Percentiles rank a stretch among this genome's conserved stretches.
These are phyloP conservation scores for Paramormyrops kingsleyae DNA, from an alignment of 2,113 vertebrate species.

Conservation along the genomic window DNA sequence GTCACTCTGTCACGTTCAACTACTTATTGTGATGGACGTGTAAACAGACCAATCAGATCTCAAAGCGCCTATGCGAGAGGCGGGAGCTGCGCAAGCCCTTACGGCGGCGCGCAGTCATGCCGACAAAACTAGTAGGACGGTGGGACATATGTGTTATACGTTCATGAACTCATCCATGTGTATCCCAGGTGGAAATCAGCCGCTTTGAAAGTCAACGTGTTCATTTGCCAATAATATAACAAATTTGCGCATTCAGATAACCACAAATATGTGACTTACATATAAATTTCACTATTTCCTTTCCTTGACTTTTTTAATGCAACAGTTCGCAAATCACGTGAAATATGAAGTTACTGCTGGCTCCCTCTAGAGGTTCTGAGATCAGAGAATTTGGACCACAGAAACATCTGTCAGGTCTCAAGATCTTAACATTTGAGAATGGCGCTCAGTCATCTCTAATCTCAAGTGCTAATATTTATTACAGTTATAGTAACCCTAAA, in stretches of 20 bases:
- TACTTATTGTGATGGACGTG: neutral
- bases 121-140: neutral
- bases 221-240: neutral
- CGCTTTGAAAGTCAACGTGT: neutral
- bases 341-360: neutral
- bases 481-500: neutral
- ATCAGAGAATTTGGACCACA: neutral
- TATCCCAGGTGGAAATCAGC: neutral
- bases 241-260: neutral
- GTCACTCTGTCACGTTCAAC: neutral
- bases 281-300: neutral
- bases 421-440: neutral
- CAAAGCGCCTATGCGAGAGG: conserved; percentile 6
- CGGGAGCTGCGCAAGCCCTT: neutral
- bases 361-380: conserved; percentile 4
- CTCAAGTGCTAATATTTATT: neutral
- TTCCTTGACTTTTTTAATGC: neutral
- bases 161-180: neutral
- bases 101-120: neutral
- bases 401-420: neutral
- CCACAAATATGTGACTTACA: neutral
- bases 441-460: neutral
- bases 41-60: conserved; percentile 6
- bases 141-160: neutral
- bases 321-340: neutral